A percentile compares a stretch with the other conserved stretches of the same genome.
Evolutionary conservation across 2,797 vertebrate genomes (phyloP).

Genomic region (Craterocephalus amniculus): DNA sequence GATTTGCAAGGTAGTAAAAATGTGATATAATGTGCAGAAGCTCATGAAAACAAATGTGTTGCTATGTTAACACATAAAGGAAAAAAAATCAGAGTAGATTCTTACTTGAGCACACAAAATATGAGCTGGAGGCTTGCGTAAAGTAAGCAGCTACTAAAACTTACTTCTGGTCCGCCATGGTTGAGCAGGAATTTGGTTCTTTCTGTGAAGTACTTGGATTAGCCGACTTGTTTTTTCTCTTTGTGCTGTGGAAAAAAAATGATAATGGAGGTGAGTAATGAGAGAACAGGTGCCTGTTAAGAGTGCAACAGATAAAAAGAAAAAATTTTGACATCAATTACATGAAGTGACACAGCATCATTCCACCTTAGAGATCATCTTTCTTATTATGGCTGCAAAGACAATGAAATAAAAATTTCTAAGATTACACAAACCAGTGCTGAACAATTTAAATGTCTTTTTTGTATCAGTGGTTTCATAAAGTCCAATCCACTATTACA

Average conservation of each 20-base stretch:
- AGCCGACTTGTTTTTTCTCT: conserved; percentile 71
- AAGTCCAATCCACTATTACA: background rate
- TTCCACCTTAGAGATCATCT: background rate
- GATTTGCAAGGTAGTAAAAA: conserved; percentile 3
- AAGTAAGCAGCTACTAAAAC: conserved; percentile 34
- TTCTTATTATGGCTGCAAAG: background rate
- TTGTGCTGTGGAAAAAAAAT: conserved; percentile 77
- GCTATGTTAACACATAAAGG: conserved; percentile 37
- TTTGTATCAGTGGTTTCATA: background rate
- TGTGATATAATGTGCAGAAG: background rate
- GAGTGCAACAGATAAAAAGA: background rate
- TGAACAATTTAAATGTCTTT: background rate
- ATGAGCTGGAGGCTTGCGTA: conserved; percentile 3
- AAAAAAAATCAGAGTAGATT: conserved; percentile 35
- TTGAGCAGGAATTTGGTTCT: conserved; percentile 63
- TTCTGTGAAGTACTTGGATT: conserved; percentile 60
- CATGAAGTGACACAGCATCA: conserved; percentile 6
- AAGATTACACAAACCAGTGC: background rate
- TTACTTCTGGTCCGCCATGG: conserved; percentile 81
- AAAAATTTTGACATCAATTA: background rate
- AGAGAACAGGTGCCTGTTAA: conserved; percentile 26
- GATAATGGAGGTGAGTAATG: conserved; percentile 47
- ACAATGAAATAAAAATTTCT: background rate
- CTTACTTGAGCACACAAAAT: conserved; percentile 19
- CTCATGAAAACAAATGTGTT: conserved; percentile 27